Evolutionary conservation across 2,113 vertebrate genomes (phyloP).

Genomic region (Hippocampus guttulatus): DNA sequence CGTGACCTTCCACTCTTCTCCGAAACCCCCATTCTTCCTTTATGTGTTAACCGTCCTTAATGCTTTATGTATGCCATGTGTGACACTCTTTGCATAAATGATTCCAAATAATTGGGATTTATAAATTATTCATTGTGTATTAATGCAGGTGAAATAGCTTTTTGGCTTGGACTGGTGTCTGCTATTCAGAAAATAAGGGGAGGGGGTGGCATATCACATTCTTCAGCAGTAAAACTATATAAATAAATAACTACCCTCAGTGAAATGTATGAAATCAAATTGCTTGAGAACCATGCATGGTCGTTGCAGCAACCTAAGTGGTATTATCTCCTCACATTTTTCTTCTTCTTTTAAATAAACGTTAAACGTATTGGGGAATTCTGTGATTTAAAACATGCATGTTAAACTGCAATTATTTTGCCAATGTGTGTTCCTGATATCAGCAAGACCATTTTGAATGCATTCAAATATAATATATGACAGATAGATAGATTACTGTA

Average conservation of each 20-base stretch:
- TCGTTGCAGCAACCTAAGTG: constrained; percentile 34
- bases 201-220: constrained; percentile 68
- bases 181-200: constrained; percentile 74
- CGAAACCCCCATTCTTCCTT: constrained; percentile 77
- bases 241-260: constrained; percentile 55
- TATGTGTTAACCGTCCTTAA: constrained; percentile 89
- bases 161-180: constrained; percentile 77
- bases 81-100: constrained; percentile 98
- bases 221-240: constrained; percentile 42
- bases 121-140: constrained; percentile 99
- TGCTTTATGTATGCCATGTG: constrained; percentile 96
- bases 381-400: constrained; percentile 2
- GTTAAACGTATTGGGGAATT: neutral
- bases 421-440: too few relatives aligned
- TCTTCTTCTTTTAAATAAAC: constrained; percentile 16
- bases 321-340: constrained; percentile 12
- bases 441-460: too few relatives aligned
- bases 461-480: too few relatives aligned
- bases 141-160: constrained; percentile 94
- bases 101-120: constrained; percentile 98
- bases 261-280: constrained; percentile 71
- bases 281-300: constrained; percentile 57
- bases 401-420: neutral
- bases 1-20: constrained; percentile 71
- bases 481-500: too few relatives aligned